These are phyloP conservation scores for Microctonus brassicae DNA, from an alignment of 2,888 invertebrate species.

Conservation along the genomic window DNA sequence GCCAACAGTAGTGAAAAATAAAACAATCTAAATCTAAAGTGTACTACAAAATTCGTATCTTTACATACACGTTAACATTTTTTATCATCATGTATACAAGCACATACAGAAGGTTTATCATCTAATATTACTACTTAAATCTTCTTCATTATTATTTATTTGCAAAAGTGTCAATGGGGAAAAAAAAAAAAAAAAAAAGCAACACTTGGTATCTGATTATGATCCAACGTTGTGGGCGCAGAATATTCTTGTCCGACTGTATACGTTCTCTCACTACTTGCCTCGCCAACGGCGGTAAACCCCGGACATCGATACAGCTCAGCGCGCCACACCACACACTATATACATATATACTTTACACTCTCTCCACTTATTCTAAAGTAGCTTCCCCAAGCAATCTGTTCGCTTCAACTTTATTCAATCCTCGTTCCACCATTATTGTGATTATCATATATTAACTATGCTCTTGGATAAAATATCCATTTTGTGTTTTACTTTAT, in stretches of 20 bases:
- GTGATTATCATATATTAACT: background rate
- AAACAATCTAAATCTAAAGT: no score
- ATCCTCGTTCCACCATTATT: no score
- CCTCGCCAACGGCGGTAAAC: slow-evolving; percentile 53
- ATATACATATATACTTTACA: slow-evolving; percentile 57
- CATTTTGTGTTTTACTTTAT: background rate
- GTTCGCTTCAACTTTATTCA: no score
- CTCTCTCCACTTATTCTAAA: slow-evolving; percentile 12
- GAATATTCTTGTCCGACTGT: slow-evolving; percentile 47
- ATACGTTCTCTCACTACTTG: slow-evolving; percentile 17
- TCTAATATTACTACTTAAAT: background rate
- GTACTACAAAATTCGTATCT: no score
- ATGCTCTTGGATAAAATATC: background rate
- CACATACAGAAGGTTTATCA: no score
- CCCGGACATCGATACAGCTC: slow-evolving; percentile 65
- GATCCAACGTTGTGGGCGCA: slow-evolving; percentile 29
- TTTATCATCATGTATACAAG: no score
- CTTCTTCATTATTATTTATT: background rate
- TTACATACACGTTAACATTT: no score
- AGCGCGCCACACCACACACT: slow-evolving; percentile 56
- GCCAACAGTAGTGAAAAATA: no score
- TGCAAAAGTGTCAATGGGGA: background rate
- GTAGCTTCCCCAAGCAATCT: no score
- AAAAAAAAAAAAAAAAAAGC: no score
- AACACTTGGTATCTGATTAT: background rate